These are phyloP conservation scores for Lydus trimaculatus DNA, from an alignment of 2,888 invertebrate genomes.

Conservation along the genomic window DNA sequence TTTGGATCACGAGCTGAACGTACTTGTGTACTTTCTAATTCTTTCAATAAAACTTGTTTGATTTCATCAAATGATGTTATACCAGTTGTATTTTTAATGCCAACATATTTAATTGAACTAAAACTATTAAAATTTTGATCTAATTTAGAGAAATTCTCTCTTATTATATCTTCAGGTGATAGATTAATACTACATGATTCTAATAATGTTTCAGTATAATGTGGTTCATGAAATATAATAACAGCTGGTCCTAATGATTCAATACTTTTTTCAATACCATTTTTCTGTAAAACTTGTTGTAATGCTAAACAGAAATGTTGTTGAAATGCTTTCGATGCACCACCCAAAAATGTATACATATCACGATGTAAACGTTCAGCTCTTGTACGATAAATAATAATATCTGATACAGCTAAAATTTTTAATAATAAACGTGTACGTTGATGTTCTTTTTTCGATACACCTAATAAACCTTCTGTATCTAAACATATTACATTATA, in stretches of 20 bases:
- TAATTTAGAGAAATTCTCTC: constrained; percentile 68
- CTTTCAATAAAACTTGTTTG: constrained; percentile 65
- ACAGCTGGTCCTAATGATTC: constrained; percentile 71
- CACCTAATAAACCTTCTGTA: constrained; percentile 76
- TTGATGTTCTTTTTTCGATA: constrained; percentile 67
- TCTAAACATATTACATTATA: constrained; percentile 75
- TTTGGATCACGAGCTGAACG: constrained; percentile 72
- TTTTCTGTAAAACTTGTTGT: constrained; percentile 48
- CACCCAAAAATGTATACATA: constrained; percentile 78
- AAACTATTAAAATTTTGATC: constrained; percentile 74
- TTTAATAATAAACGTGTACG: constrained; percentile 75
- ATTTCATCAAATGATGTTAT: constrained; percentile 70
- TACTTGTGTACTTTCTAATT: constrained; percentile 74
- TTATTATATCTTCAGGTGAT: constrained; percentile 69
- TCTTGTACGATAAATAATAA: constrained; percentile 78
- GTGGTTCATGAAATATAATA: constrained; percentile 82
- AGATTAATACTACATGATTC: constrained; percentile 65
- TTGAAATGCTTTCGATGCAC: constrained; percentile 77
- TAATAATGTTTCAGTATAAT: constrained; percentile 73
- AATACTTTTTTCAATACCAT: constrained; percentile 38
- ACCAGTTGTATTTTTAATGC: constrained; percentile 63
- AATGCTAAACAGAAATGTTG: constrained; percentile 74
- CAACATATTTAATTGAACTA: constrained; percentile 73
- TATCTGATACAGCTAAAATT: constrained; percentile 82
- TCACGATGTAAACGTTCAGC: constrained; percentile 79